A percentile compares a stretch with the other conserved stretches of the same genome.
phyloP scores from a whole-genome alignment of 2,797 vertebrate species.

The Tamandua tetradactyla region DNA sequence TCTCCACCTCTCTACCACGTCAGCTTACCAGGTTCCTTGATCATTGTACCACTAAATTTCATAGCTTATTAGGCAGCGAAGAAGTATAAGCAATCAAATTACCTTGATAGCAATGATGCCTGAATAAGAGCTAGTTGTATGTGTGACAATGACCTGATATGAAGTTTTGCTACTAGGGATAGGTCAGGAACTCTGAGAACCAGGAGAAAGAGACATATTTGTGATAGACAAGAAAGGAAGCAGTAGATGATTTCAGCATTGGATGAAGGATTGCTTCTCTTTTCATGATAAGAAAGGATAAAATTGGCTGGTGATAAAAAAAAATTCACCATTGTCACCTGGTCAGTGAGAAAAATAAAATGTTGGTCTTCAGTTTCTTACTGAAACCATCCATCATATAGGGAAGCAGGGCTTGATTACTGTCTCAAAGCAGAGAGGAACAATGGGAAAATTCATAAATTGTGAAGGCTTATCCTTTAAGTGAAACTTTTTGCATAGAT shows the following conservation, averaged over 20 bases:
- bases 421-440: conserved; percentile 33
- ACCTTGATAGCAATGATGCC: background rate
- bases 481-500: conserved; percentile 36
- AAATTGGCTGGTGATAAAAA: conserved; percentile 38
- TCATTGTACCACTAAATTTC: background rate
- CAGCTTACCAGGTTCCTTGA: conserved; percentile 20
- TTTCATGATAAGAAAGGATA: conserved; percentile 39
- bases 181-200: background rate
- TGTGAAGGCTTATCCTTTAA: conserved; percentile 6
- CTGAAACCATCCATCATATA: background rate
- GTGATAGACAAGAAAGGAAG: background rate
- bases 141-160: background rate
- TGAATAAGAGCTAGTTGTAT: background rate
- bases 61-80: background rate
- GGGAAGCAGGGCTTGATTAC: background rate
- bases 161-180: background rate
- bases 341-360: conserved; percentile 42
- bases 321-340: background rate
- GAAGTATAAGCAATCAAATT: background rate
- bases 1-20: background rate
- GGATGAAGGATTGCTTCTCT: background rate
- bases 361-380: conserved; percentile 39
- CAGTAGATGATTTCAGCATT: background rate
- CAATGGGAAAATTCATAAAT: background rate
- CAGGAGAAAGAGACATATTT: background rate